These are phyloP conservation scores for Proteles cristata DNA, from an alignment of 2,113 vertebrate species.

Conservation along the genomic window DNA sequence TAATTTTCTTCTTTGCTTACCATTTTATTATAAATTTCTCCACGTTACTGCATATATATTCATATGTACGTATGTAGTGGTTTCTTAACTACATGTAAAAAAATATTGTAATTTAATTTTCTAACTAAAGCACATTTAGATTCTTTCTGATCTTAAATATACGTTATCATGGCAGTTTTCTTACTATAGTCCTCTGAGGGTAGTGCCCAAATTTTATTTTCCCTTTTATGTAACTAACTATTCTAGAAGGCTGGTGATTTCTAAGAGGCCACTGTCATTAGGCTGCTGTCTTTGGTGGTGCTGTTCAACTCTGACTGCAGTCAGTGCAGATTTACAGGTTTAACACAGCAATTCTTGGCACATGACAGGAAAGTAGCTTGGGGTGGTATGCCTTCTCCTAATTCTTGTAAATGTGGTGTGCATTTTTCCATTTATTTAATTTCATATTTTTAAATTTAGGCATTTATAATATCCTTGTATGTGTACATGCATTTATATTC, in stretches of 20 bases:
- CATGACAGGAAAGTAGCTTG: not conserved
- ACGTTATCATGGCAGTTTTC: not conserved
- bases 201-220: not conserved
- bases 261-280: no score
- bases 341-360: not conserved
- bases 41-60: not conserved
- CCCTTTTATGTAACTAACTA: slow-evolving; percentile 4
- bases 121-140: not conserved
- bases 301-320: not conserved
- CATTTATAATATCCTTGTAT: not conserved
- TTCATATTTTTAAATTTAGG: not conserved
- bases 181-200: not conserved
- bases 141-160: not conserved
- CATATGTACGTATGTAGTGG: not conserved
- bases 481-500: not conserved
- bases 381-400: not conserved
- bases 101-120: not conserved
- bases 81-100: slow-evolving; percentile 21
- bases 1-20: slow-evolving; percentile 6
- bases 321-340: not conserved
- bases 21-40: not conserved
- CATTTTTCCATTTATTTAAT: not conserved
- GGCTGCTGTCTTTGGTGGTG: not conserved
- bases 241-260: not conserved
- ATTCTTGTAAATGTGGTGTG: not conserved